Percentiles rank a stretch among this genome's conserved stretches.
Evolutionary conservation across 2,113 vertebrate genomes (phyloP).

Genomic region (Saccopteryx leptura): DNA sequence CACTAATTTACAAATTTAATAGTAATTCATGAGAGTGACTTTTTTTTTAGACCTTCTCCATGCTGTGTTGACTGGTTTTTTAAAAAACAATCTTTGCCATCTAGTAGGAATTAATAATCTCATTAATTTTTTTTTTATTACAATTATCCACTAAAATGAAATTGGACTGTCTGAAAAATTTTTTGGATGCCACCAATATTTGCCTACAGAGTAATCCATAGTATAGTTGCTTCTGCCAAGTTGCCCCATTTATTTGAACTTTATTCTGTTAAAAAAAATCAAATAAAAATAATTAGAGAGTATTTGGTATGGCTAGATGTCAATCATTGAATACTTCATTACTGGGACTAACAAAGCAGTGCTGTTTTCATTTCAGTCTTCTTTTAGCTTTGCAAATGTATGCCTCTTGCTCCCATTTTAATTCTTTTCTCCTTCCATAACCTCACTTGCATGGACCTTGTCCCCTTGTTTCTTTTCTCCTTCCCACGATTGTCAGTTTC

Average conservation of each 20-base stretch:
- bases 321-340: not conserved
- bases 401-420: slow-evolving; percentile 37
- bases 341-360: slow-evolving; percentile 23
- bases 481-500: slow-evolving; percentile 83
- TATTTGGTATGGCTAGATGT: not conserved
- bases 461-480: slow-evolving; percentile 57
- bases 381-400: slow-evolving; percentile 31
- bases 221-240: not conserved
- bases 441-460: slow-evolving; percentile 30
- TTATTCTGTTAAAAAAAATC: not conserved
- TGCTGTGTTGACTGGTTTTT: not conserved
- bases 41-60: not conserved
- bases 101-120: not conserved
- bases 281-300: slow-evolving; percentile 11
- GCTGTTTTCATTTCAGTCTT: slow-evolving; percentile 45
- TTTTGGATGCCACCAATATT: not conserved
- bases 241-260: not conserved
- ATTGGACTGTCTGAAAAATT: not conserved
- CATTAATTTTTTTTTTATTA: not conserved
- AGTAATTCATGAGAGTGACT: slow-evolving; percentile 1
- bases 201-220: not conserved
- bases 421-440: slow-evolving; percentile 44
- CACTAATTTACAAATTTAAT: slow-evolving; percentile 19
- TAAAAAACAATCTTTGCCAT: not conserved
- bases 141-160: slow-evolving; percentile 12